Evolutionary conservation across 64 coral and sea anemone species (phyloP), one percentile per base, ranked within the genome.

Genomic region (Astreopora myriophthalma): DNA sequence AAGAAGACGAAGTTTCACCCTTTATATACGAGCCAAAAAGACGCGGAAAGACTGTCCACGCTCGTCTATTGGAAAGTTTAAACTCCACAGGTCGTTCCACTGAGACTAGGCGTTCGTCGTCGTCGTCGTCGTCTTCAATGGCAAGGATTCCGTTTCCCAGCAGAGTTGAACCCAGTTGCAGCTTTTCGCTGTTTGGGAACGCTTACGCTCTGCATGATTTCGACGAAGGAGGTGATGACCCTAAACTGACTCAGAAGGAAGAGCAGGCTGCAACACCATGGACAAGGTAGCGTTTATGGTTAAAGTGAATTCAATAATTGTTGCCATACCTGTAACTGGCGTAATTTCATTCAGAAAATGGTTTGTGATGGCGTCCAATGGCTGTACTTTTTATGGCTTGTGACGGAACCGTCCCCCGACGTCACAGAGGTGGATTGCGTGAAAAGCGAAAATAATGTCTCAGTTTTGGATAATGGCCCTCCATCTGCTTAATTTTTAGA

Each of bases 171-270:
- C 87, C 93, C 0, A 86, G 86, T 6, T 82, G 46, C 6, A 90
- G 86, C 20, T 94, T 94, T 91, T 61, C 93, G 19, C 51, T 94
- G 51, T 94, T 94, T 90, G 93, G 93, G 6, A 94, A 94, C 64
- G 76, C 88, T 2, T 42, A 75, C 48, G 88, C 93, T 4, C 29
- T 94, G 60, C 76, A 94, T 75, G 82, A 86, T 25, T 87, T 87
- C 2, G 34, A 67, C 58, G 85, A 81, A n/a, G 28, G 52, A 34
- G 64, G 77, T 3, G 48, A 82, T 0, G 19, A 82, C 20, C 20
- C 19, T 8, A 33, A 33, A 24, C 27, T 35, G 7, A 73, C 24
- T 32, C 14, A 73, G 48, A 75, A 33, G 36, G 66, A 89, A 34
- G 72, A 42, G 1, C 4, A 81, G 6, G 34, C 42, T 2, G 24